These are phyloP conservation scores for Ochropleura plecta DNA, from an alignment of 2,888 invertebrate genomes.

Conservation along the genomic window DNA sequence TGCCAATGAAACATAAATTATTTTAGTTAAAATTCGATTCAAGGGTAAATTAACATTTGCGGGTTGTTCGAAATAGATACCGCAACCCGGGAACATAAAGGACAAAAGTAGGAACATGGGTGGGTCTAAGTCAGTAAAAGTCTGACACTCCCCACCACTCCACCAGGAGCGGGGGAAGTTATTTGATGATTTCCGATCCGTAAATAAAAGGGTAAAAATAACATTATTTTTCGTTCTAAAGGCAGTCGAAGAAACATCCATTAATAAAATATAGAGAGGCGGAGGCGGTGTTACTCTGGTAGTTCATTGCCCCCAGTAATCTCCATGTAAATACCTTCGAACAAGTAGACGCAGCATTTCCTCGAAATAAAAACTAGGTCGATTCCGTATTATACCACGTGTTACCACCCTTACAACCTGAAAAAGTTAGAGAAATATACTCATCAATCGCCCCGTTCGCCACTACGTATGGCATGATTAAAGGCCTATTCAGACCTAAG, in stretches of 20 bases:
- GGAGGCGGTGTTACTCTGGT: background rate
- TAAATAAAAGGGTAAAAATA: background rate
- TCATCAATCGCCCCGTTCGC: background rate
- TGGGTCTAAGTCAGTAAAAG: too few relatives aligned
- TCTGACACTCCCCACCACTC: too few relatives aligned
- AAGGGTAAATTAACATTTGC: background rate
- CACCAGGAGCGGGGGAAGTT: too few relatives aligned
- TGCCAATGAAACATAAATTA: slow-evolving; percentile 18
- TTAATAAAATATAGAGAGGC: background rate
- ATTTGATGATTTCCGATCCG: too few relatives aligned
- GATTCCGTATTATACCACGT: background rate
- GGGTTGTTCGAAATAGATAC: too few relatives aligned
- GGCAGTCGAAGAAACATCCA: background rate
- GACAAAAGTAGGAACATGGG: too few relatives aligned
- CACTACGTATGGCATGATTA: background rate
- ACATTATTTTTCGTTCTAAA: slow-evolving; percentile 12
- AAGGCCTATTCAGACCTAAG: too few relatives aligned
- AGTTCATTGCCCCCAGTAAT: background rate
- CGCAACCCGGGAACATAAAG: too few relatives aligned
- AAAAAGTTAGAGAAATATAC: background rate
- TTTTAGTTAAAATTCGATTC: slow-evolving; percentile 23
- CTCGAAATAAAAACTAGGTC: background rate
- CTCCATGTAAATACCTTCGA: background rate
- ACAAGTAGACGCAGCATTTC: background rate
- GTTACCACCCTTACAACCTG: background rate